Evolutionary conservation across 2,113 vertebrate species (phyloP), one percentile per base, ranked within the genome.

Genomic region (Pholis gunnellus): DNA sequence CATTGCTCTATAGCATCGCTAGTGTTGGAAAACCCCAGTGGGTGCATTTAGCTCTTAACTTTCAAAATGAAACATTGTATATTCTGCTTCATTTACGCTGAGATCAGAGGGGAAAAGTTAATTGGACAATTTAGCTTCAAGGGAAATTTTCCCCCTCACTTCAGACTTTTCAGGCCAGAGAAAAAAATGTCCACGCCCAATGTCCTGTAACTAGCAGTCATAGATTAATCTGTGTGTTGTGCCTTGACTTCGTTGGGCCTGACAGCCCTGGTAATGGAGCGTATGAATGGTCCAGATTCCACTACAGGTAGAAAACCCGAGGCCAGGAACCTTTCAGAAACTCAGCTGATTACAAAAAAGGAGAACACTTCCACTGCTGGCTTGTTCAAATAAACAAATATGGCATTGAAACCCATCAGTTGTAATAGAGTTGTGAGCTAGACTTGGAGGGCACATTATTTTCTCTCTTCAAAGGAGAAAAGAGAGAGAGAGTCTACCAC

Each of bases 361-460:
- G 65, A 79, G 80, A 79, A 78, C 78, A 87, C 83, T 90, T 88
- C 82, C 83, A 85, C 78, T 25, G 40, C 76, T 73, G 87, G 79
- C 87, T 86, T 78, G 65, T 83, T 92, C 81, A 91, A 91, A 92
- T 88, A 90, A 94, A 93, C 89, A 93, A 92, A 90, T 89, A 85
- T 72, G 80, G 68, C 72, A 85, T 9, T 68, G 82, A 87, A 88
- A 91, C 69, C 64, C 73, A 85, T 90, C 85, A 89, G 72, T 68
- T 72, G 79, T 72, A 79, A 83, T 66, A 80, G 66, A 78, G 69
- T 68, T 72, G 64, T 44, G 72, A 59, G 72, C 69, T 44, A n/a
- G 65, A 70, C 67, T 40, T 54, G 75, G 64, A 78, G 60, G 82
- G 65, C 79, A 80, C 65, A 66, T 90, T 69, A 73, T 81, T 84